Percentiles rank a stretch among this genome's conserved stretches.
Conservation (phyloP, 2,113 vertebrate genomes). For the Lagenorhynchus albirostris region DNA sequence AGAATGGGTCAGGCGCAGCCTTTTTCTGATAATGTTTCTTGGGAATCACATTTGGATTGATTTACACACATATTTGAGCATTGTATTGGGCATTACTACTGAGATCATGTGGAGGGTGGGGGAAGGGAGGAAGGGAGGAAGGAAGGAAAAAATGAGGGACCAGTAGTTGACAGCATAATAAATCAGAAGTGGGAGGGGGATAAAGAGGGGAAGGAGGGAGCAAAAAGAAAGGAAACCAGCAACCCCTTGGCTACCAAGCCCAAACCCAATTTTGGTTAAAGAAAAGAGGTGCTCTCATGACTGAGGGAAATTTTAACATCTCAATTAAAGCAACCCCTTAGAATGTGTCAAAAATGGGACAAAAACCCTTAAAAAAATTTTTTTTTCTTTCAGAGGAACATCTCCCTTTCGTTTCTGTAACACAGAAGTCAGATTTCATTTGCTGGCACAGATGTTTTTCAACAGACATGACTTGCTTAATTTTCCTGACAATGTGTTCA, state of each 20-base stretch:
- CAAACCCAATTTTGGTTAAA: neutral
- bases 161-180: neutral
- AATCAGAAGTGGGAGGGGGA: neutral
- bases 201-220: neutral
- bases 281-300: neutral
- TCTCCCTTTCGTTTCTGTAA: neutral
- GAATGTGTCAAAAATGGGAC: neutral
- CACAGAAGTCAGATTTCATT: slow-evolving; percentile 29
- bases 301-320: neutral
- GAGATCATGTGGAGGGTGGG: neutral
- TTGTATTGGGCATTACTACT: neutral
- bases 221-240: neutral
- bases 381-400: neutral
- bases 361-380: neutral
- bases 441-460: slow-evolving; percentile 47
- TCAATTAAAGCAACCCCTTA: neutral
- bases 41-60: slow-evolving; percentile 12
- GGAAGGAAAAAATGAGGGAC: neutral
- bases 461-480: neutral
- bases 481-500: slow-evolving; percentile 35
- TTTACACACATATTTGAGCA: slow-evolving; percentile 35
- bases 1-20: neutral
- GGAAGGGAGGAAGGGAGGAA: too few relatives aligned
- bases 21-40: slow-evolving; percentile 21
- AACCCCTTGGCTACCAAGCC: neutral